These are phyloP conservation scores for Lysiphlebus fabarum DNA, from an alignment of 1,140 invertebrate genomes.

Conservation along the genomic window DNA sequence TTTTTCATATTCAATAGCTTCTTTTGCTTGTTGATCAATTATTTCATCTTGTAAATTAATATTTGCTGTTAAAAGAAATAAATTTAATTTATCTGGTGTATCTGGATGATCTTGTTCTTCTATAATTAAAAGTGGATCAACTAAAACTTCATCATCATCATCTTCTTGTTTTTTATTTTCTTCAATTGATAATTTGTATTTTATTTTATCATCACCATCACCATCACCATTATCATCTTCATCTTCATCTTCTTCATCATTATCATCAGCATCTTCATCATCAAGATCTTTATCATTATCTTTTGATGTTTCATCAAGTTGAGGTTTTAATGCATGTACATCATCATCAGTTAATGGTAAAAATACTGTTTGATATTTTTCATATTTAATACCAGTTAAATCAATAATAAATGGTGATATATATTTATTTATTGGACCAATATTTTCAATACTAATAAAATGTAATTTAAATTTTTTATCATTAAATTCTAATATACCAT, in stretches of 20 bases:
- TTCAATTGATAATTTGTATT: background rate
- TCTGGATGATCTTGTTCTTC: constrained; percentile 35
- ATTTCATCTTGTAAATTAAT: constrained; percentile 33
- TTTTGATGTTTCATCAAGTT: constrained; percentile 10
- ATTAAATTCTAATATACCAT: constrained; percentile 41
- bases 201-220: constrained; percentile 12
- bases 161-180: background rate
- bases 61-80: constrained; percentile 41
- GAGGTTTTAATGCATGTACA: constrained; percentile 25
- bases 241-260: constrained; percentile 26
- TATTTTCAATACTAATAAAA: constrained; percentile 32
- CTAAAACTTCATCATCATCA: constrained; percentile 18
- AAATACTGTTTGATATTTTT: constrained; percentile 40
- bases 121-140: constrained; percentile 29
- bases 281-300: constrained; percentile 10
- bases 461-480: constrained; percentile 38
- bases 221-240: constrained; percentile 25
- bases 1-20: constrained; percentile 38
- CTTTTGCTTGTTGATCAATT: constrained; percentile 20
- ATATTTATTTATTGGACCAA: constrained; percentile 33
- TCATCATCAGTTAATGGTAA: constrained; percentile 43
- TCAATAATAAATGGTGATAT: constrained; percentile 15
- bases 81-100: constrained; percentile 39
- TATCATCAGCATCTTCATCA: constrained; percentile 28
- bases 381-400: constrained; percentile 20